These are phyloP conservation scores for Sinotaia quadrata DNA, from an alignment of 2,888 invertebrate genomes.

Conservation along the genomic window DNA sequence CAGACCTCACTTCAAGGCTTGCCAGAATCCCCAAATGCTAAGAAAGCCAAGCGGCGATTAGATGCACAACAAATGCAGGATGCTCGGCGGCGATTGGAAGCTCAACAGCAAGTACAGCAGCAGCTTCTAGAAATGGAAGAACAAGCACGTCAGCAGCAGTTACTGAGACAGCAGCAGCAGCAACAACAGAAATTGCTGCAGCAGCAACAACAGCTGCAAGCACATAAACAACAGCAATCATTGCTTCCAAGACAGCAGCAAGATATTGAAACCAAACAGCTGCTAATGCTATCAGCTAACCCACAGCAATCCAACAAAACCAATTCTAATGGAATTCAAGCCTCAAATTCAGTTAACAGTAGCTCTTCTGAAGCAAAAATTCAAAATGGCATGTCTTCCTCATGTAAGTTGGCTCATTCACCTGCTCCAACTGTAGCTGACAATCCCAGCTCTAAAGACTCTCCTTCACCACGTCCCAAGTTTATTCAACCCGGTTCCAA, in stretches of 20 bases:
- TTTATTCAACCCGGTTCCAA: constrained; percentile 6
- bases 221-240: constrained; percentile 25
- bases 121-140: constrained; percentile 34
- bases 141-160: constrained; percentile 25
- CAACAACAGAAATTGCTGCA: constrained; percentile 9
- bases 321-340: constrained; percentile 28
- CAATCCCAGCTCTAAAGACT: not conserved
- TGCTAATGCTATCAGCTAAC: not conserved
- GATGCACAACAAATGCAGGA: constrained; percentile 36
- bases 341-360: constrained; percentile 22
- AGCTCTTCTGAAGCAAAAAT: not conserved
- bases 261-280: not conserved
- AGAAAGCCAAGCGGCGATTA: constrained; percentile 39
- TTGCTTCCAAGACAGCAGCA: not conserved
- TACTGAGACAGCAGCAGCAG: constrained; percentile 18
- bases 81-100: constrained; percentile 33
- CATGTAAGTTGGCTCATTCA: not conserved
- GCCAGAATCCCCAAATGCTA: constrained; percentile 23
- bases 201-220: constrained; percentile 20
- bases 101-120: constrained; percentile 35
- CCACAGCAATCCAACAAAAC: too few species aligned
- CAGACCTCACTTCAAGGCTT: not conserved
- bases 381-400: constrained; percentile 2
- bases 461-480: not conserved
- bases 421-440: not conserved